These are phyloP conservation scores for Eptatretus burgeri DNA, from an alignment of 2,113 vertebrate genomes.

Conservation along the genomic window DNA sequence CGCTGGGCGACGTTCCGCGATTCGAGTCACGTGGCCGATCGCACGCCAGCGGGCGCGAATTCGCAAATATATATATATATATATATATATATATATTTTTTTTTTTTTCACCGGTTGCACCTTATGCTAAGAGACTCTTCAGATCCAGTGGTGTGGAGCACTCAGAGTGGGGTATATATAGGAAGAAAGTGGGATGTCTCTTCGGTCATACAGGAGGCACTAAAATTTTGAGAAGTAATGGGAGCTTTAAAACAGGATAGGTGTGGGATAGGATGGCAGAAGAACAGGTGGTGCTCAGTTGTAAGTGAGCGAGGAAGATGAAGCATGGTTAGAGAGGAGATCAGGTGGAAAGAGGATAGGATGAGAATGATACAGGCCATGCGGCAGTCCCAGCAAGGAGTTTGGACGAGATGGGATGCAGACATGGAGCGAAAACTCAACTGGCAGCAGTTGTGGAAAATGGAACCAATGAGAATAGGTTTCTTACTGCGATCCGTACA, in stretches of 20 bases:
- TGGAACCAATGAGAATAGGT: too few relatives aligned
- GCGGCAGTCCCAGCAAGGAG: neutral
- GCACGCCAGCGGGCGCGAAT: too few relatives aligned
- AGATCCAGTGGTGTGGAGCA: neutral
- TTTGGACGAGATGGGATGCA: neutral
- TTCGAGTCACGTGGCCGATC: too few relatives aligned
- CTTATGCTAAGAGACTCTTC: neutral
- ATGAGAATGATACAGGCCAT: neutral
- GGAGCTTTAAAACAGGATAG: neutral
- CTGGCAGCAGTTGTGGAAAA: neutral
- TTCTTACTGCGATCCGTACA: too few relatives aligned
- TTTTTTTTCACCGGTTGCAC: neutral
- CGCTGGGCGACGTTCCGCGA: too few relatives aligned
- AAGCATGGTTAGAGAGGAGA: neutral
- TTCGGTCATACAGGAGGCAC: neutral
- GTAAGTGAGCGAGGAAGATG: neutral
- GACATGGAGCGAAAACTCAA: neutral
- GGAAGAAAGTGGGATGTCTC: neutral
- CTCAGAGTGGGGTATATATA: neutral
- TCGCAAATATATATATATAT: too few relatives aligned
- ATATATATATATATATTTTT: too few relatives aligned
- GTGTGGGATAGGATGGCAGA: neutral
- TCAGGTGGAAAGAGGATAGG: neutral
- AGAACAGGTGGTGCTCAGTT: neutral
- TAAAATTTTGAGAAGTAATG: neutral